Conservation (phyloP, 2,888 invertebrate species). For the Eristalis intricaria region DNA sequence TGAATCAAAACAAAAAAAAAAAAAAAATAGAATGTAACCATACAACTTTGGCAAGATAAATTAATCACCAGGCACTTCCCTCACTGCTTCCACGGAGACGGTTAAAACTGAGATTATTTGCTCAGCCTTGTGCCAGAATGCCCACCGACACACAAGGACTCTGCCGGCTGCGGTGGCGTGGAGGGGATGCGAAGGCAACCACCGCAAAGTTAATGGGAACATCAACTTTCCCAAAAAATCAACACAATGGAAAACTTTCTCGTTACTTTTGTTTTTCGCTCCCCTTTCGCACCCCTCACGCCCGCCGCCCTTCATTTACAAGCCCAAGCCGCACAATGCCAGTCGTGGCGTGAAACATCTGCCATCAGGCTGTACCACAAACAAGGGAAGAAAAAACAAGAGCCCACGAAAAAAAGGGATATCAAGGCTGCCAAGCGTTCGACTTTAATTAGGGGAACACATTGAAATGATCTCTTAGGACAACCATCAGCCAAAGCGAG, state of each 20-base stretch:
- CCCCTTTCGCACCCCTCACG: neutral
- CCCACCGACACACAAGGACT: neutral
- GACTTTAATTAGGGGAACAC: constrained; percentile 50
- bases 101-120: constrained; percentile 23
- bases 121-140: constrained; percentile 5
- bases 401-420: constrained; percentile 22
- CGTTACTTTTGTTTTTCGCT: constrained; percentile 5
- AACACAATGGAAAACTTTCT: constrained; percentile 24
- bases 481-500: neutral
- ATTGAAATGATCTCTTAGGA: constrained; percentile 37
- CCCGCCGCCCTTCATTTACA: constrained; percentile 5
- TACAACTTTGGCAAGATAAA: constrained; percentile 1
- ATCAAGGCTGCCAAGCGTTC: neutral
- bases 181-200: neutral
- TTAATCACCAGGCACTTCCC: constrained; percentile 18
- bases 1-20: neutral
- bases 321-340: constrained; percentile 3
- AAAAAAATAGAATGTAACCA: neutral
- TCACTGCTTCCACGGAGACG: neutral
- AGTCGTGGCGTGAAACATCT: neutral
- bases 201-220: constrained; percentile 37
- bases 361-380: neutral
- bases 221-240: constrained; percentile 44
- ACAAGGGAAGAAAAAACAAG: neutral
- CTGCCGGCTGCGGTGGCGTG: neutral